These are phyloP conservation scores for Trachops cirrhosus DNA, from an alignment of 2,797 vertebrate species.

Conservation along the genomic window DNA sequence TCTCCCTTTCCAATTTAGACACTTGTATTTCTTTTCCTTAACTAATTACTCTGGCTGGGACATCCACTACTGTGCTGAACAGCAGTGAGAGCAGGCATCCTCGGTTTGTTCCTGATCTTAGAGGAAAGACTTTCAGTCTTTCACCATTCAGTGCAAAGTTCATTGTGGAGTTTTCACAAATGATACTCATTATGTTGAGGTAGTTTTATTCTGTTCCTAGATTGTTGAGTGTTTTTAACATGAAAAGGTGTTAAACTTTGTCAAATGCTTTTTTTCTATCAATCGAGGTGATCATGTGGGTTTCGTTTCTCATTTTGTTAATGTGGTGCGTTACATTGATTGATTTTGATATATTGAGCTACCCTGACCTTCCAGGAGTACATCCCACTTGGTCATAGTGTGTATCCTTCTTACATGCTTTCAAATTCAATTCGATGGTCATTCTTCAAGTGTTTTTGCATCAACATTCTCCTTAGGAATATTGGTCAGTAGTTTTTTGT, in stretches of 20 bases:
- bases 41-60: neutral
- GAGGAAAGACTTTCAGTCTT: neutral
- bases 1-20: neutral
- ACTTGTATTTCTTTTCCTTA: neutral
- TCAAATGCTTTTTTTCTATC: neutral
- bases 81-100: neutral
- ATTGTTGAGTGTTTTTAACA: neutral
- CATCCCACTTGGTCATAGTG: neutral
- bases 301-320: neutral
- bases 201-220: neutral
- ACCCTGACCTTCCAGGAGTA: neutral
- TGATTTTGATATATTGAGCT: neutral
- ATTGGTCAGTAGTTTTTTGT: neutral
- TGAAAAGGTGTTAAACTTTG: neutral
- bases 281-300: neutral
- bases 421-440: neutral
- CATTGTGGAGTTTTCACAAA: neutral
- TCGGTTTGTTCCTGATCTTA: neutral
- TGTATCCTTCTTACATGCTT: neutral
- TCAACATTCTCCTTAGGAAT: neutral
- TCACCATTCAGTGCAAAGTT: neutral
- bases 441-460: neutral
- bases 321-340: neutral
- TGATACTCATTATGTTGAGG: neutral
- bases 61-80: neutral